Conservation (phyloP, 2,113 vertebrate genomes). For the Nerophis lumbriciformis region DNA sequence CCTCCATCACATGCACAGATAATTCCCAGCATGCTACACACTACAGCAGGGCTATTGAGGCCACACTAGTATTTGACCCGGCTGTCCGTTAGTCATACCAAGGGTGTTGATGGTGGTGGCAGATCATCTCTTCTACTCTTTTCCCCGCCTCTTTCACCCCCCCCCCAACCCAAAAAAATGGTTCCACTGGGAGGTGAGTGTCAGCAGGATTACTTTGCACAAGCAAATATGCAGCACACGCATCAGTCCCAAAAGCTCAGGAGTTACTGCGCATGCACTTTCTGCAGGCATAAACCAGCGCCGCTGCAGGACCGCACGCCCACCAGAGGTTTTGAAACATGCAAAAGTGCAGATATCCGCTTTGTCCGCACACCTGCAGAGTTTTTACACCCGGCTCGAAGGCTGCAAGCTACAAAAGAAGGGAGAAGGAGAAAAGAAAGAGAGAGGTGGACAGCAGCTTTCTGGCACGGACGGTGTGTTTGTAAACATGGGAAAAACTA, state of each 20-base stretch:
- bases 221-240: slow-evolving; percentile 23
- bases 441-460: too few species aligned
- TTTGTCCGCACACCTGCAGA: slow-evolving; percentile 52
- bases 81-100: slow-evolving; percentile 56
- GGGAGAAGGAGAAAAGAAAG: too few species aligned
- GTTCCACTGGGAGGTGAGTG: slow-evolving; percentile 59
- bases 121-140: slow-evolving; percentile 46
- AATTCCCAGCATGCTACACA: too few species aligned
- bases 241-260: neutral
- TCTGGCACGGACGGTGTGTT: too few species aligned
- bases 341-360: slow-evolving; percentile 60
- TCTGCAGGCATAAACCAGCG: slow-evolving; percentile 7
- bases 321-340: slow-evolving; percentile 61
- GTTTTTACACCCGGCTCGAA: neutral
- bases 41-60: too few species aligned
- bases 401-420: too few species aligned
- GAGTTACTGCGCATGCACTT: slow-evolving; percentile 1
- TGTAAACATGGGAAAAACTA: too few species aligned
- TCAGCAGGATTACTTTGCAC: slow-evolving; percentile 62
- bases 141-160: slow-evolving; percentile 29
- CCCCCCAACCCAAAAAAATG: slow-evolving; percentile 57
- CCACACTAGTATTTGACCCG: slow-evolving; percentile 42
- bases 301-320: slow-evolving; percentile 46
- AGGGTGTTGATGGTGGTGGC: slow-evolving; percentile 53
- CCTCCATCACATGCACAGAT: too few species aligned